A percentile compares a stretch with the other conserved stretches of the same genome.
Evolutionary conservation across 2,113 vertebrate species (phyloP).

Genomic region (Uria lomvia): DNA sequence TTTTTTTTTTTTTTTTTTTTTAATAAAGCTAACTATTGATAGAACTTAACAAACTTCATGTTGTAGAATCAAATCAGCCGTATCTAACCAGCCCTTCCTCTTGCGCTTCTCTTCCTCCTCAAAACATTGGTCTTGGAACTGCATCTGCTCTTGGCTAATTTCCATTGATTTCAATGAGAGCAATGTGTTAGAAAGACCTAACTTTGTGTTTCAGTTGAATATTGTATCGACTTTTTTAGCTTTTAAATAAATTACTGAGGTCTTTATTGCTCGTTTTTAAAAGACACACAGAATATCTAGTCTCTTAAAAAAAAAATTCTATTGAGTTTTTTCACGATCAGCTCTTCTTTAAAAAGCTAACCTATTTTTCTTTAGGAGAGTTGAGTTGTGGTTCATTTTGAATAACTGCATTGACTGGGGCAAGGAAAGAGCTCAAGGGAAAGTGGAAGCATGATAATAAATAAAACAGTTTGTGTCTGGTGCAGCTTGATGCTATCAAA

Average conservation of each 20-base stretch:
- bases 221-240: background rate
- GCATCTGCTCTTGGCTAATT: background rate
- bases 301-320: background rate
- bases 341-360: background rate
- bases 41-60: background rate
- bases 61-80: background rate
- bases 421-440: conserved; percentile 6
- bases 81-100: background rate
- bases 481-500: background rate
- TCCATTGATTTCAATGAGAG: background rate
- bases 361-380: background rate
- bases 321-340: background rate
- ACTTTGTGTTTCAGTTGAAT: background rate
- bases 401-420: background rate
- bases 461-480: background rate
- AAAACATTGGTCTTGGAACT: background rate
- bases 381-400: background rate
- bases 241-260: background rate
- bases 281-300: background rate
- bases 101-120: background rate
- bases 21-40: background rate
- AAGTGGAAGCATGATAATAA: background rate
- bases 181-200: background rate
- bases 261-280: background rate
- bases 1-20: background rate